Base-by-base conservation (phyloP, 2,797 vertebrate genomes). In the Schizopygopsis pylzovi region DNA sequence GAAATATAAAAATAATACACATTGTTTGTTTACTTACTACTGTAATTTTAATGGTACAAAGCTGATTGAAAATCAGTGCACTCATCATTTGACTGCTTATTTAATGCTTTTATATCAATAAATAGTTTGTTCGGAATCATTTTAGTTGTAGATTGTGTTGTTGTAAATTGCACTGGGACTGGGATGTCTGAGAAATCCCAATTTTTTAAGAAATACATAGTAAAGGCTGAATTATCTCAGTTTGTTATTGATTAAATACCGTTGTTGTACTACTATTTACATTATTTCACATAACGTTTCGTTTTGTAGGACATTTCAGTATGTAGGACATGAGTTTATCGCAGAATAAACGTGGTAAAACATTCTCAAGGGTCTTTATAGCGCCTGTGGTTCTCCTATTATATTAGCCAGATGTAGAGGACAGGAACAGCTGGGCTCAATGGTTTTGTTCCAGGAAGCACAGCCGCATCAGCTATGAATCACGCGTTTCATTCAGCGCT, bases 371-470 rank as follows among this genome's bases (percentile, higher is more conserved):
- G 22, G 54, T 61, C 18, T 67, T 81, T 49, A 81, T 49, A 15
- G 79, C 43, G 22, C 7, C 12, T 52, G 45, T 68, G 2, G 28
- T 49, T 82, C 67, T 43, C 15, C 68, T 61, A 4, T 18, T 43
- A 20, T 72, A 39, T 61, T 20, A 45, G 15, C 8, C 81, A 82
- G 68, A 59, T 59, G 68, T 59, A 33, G 15, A 72, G 68, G 52
- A 47, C 52, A 59, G 49, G 54, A 73, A 61, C 81, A 73, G 81
- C 81, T 82, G 81, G 39, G 22, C 39, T 33, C 15, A 33, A 72
- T 2, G n/a, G 4, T 82, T 72, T 82, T 82, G 68, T 82, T 82
- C 33, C 9, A 25, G 8, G 80, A 71, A 71, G 22, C 9, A 15
- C 33, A 37, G 43, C 28, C 4, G 3, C 39, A 37, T 82, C 39